Conservation (phyloP, 2,888 invertebrate species). For the Pristionchus fissidentatus region DNA sequence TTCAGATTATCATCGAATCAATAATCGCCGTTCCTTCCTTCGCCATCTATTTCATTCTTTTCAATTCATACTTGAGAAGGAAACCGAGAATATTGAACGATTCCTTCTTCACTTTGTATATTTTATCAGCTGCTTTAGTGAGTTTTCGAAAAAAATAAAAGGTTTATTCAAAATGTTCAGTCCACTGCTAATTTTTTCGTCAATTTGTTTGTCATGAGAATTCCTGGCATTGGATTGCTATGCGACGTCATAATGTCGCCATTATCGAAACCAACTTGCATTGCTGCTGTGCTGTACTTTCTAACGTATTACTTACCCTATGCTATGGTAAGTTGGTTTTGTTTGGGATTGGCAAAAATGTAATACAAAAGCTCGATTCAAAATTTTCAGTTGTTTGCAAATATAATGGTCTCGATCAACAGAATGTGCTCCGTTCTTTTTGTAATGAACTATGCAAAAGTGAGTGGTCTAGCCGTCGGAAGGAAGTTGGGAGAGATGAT, state of each 20-base stretch:
- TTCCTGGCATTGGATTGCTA: conserved; percentile 25
- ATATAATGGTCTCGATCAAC: conserved; percentile 10
- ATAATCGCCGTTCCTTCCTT: conserved; percentile 36
- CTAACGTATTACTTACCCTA: conserved; percentile 37
- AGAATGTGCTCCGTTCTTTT: conserved; percentile 36
- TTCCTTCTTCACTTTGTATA: conserved; percentile 42
- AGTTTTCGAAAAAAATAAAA: neutral
- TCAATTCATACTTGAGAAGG: neutral
- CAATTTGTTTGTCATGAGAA: conserved; percentile 28
- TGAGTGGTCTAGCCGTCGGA: neutral
- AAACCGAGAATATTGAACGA: conserved; percentile 36
- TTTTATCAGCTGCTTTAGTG: conserved; percentile 5
- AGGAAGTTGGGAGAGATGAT: no score
- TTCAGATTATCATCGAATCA: conserved; percentile 22
- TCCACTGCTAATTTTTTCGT: neutral
- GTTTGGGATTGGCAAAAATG: neutral
- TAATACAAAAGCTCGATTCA: neutral
- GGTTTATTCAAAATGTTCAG: neutral
- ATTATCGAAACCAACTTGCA: neutral
- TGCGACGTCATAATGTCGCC: conserved; percentile 26
- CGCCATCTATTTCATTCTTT: conserved; percentile 28
- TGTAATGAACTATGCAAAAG: neutral
- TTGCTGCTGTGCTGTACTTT: neutral
- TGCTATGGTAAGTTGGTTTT: neutral
- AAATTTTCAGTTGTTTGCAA: conserved; percentile 11